phyloP scores from a whole-genome alignment of 2,888 invertebrate genomes.

The Dorcus hopei region DNA sequence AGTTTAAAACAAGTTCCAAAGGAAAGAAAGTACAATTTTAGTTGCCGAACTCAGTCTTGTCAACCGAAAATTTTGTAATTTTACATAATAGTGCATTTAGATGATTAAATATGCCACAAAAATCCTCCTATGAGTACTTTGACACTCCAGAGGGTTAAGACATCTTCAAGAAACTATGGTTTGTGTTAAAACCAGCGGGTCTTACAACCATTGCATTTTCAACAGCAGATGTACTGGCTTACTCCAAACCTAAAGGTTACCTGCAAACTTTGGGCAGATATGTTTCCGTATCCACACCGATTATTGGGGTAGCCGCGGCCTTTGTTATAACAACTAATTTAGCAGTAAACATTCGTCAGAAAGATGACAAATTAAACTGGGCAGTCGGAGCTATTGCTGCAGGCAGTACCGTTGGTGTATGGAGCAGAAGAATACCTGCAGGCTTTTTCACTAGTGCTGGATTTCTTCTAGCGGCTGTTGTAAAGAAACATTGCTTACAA shows the following conservation, averaged over 20 bases:
- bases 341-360: constrained; percentile 60
- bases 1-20: too few relatives aligned
- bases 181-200: constrained; percentile 58
- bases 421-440: constrained; percentile 53
- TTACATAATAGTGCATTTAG: too few relatives aligned
- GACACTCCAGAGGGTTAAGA: constrained; percentile 72
- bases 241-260: constrained; percentile 58
- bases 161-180: constrained; percentile 61
- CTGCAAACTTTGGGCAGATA: constrained; percentile 53
- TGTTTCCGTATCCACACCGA: constrained; percentile 59
- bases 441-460: constrained; percentile 53
- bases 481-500: constrained; percentile 58
- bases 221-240: constrained; percentile 59
- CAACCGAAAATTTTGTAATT: too few relatives aligned
- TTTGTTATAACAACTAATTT: constrained; percentile 65
- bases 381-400: constrained; percentile 61
- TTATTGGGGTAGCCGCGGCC: constrained; percentile 65
- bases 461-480: constrained; percentile 51
- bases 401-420: constrained; percentile 61
- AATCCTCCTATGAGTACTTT: constrained; percentile 52
- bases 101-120: too few relatives aligned
- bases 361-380: constrained; percentile 67
- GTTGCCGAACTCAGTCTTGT: too few relatives aligned
- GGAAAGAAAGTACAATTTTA: too few relatives aligned
- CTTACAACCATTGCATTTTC: constrained; percentile 52